Evolutionary conservation across 2,797 vertebrate species (phyloP).

Genomic region (Allobates femoralis): DNA sequence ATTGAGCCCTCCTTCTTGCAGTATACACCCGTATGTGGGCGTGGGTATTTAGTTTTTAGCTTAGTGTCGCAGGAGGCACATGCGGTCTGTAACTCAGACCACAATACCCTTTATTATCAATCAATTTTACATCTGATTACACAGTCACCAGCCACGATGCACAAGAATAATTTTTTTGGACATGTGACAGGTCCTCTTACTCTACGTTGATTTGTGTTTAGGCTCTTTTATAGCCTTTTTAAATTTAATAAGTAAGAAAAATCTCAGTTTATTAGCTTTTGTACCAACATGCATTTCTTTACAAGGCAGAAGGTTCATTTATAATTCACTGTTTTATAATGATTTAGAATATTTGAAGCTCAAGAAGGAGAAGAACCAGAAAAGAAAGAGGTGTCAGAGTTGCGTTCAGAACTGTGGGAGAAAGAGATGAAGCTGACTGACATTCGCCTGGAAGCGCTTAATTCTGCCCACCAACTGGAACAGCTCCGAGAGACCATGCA

Average conservation of each 20-base stretch:
- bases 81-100: too few species aligned
- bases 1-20: too few species aligned
- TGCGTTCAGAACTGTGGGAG: conserved; percentile 93
- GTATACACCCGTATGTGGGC: too few species aligned
- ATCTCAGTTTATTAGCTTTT: background rate
- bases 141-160: too few species aligned
- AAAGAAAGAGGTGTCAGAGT: conserved; percentile 88
- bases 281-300: background rate
- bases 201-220: too few species aligned
- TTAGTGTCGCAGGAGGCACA: too few species aligned
- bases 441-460: conserved; percentile 94
- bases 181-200: too few species aligned
- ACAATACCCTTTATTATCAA: too few species aligned
- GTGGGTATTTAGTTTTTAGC: too few species aligned
- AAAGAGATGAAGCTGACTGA: conserved; percentile 96
- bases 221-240: too few species aligned
- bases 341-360: conserved; percentile 80
- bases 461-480: conserved; percentile 94
- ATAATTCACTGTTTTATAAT: background rate
- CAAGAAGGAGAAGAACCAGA: conserved; percentile 80
- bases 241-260: background rate
- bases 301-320: background rate
- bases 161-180: too few species aligned
- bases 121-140: too few species aligned
- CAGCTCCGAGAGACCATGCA: conserved; percentile 95